phyloP scores from a whole-genome alignment of 2,888 invertebrate genomes.

The Aromia moschata region DNA sequence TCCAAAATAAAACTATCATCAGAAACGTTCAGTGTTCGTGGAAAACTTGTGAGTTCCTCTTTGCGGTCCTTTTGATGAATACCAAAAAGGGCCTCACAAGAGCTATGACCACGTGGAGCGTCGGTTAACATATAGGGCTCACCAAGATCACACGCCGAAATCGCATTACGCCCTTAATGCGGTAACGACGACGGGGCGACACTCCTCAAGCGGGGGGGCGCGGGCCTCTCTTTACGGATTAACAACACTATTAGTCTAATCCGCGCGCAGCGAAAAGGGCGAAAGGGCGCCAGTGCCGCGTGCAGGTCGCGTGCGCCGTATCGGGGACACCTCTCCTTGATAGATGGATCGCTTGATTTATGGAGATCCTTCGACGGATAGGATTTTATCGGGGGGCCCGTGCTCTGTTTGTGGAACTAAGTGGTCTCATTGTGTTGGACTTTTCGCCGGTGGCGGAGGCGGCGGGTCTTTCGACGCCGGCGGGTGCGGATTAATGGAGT shows the following conservation, averaged over 20 bases:
- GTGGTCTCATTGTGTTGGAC: constrained; percentile 48
- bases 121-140: constrained; percentile 4
- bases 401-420: constrained; percentile 48
- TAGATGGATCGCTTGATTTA: constrained; percentile 50
- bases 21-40: too few species aligned
- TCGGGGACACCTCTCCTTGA: constrained; percentile 43
- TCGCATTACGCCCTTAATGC: constrained; percentile 25
- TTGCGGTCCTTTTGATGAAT: too few species aligned
- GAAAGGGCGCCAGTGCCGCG: constrained; percentile 41
- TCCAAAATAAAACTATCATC: too few species aligned
- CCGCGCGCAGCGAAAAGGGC: constrained; percentile 47
- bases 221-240: constrained; percentile 54
- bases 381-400: constrained; percentile 37
- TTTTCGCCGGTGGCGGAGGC: constrained; percentile 35
- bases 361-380: constrained; percentile 42
- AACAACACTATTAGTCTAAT: constrained; percentile 63
- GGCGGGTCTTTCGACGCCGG: constrained; percentile 18
- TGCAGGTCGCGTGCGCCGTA: constrained; percentile 52
- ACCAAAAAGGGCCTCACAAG: too few species aligned
- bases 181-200: constrained; percentile 20
- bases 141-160: constrained; percentile 6
- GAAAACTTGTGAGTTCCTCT: too few species aligned
- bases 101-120: constrained; percentile 7
- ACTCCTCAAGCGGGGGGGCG: constrained; percentile 42
- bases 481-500: constrained; percentile 13